Conservation (phyloP, 2,113 vertebrate genomes). For the Oreocharis arfaki region DNA sequence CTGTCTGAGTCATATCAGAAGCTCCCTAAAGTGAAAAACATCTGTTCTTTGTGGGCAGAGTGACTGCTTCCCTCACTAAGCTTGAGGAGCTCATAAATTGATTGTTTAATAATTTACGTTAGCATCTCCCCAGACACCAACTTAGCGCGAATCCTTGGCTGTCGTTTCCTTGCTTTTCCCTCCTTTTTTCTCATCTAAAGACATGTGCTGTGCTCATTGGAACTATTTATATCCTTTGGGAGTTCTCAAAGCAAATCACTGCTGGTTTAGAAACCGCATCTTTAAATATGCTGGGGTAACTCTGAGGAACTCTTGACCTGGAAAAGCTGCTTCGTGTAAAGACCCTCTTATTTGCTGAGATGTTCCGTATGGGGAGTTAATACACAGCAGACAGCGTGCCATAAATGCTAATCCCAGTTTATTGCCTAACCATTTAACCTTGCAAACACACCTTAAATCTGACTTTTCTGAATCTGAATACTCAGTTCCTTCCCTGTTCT, state of each 20-base stretch:
- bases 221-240: not conserved
- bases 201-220: not conserved
- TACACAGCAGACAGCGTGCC: not conserved
- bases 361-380: not conserved
- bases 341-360: not conserved
- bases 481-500: not conserved
- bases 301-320: not conserved
- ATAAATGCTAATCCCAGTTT: not conserved
- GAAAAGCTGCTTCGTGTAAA: not conserved
- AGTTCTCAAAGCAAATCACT: not conserved
- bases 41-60: not conserved
- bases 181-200: not conserved
- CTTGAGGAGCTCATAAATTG: not conserved
- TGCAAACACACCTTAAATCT: not conserved
- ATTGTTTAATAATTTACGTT: not conserved
- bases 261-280: not conserved
- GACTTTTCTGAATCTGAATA: not conserved
- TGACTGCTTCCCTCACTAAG: not conserved
- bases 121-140: not conserved
- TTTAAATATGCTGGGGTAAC: not conserved
- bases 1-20: not conserved
- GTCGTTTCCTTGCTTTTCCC: not conserved
- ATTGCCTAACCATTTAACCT: constrained; percentile 1
- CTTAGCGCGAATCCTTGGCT: not conserved
- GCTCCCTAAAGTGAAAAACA: not conserved